Evolutionary conservation across 2,113 vertebrate species (phyloP), one percentile per base, ranked within the genome.

Genomic region (Cheirogaleus medius): DNA sequence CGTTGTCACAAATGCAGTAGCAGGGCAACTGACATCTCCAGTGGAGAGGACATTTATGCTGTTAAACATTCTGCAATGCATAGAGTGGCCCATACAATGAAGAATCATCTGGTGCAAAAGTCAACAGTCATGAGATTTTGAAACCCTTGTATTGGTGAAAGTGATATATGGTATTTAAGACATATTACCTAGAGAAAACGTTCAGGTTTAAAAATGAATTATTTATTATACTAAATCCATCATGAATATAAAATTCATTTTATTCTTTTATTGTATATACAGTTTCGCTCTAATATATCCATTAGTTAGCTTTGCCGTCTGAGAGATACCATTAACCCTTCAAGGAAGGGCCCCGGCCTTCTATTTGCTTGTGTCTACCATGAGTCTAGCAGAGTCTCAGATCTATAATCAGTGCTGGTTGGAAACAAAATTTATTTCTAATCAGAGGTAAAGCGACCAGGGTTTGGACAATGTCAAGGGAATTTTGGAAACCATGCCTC

Each of bases 401-500:
- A 49, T 83, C 37, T 27, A 1, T 47, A 63, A 68, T 85, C 13
- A 37, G 54, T 44, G 8, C 25, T 69, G 54, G 27, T 42, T 17
- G 1, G 49, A 76, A 85, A 63, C 49, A 71, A 77, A 94, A n/a
- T 15, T 60, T 52, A 37, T 44, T 77, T 95, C 39, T 34, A 39
- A 64, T 92, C 88, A 93, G n/a, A 87, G 77, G 56, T 32, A 44
- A 95, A 87, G n/a, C 12, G 21, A 17, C 29, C 15, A 18, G 5
- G 11, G 32, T 37, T 10, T 42, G 17, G 84, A 85, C 92, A 52
- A 78, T 9, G 0, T n/a, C 29, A 21, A 76, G 78, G 49, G 6
- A 8, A 34, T 52, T 89, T 77, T 56, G 54, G 56, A 93, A 82
- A 5, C 23, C 8, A 0, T 23, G 18, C 9, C 32, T 95, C 77